Evolutionary conservation across 2,888 invertebrate genomes (phyloP).

Genomic region (Plemyria rubiginata): DNA sequence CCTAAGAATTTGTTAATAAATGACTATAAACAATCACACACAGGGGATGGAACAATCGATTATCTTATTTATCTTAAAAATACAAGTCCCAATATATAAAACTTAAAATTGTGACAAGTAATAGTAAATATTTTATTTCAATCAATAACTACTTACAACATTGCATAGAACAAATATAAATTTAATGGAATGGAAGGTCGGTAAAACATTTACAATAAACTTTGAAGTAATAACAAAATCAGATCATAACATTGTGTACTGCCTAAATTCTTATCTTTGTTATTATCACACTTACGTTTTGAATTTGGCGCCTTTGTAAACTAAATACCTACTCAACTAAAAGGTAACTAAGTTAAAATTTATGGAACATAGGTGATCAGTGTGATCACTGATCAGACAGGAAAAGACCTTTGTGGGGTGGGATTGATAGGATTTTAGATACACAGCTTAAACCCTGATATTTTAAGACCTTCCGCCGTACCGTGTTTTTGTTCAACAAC

Average conservation of each 20-base stretch:
- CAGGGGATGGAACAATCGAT: not conserved
- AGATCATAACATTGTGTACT: slow-evolving; percentile 68
- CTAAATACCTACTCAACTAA: slow-evolving; percentile 58
- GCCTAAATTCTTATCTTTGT: slow-evolving; percentile 57
- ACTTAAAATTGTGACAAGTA: slow-evolving; percentile 13
- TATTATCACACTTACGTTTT: slow-evolving; percentile 70
- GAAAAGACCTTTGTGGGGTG: slow-evolving; percentile 62
- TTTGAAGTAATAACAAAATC: slow-evolving; percentile 72
- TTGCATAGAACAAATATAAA: slow-evolving; percentile 34
- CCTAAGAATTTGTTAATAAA: not conserved
- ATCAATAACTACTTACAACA: slow-evolving; percentile 45
- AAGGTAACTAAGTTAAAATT: slow-evolving; percentile 66
- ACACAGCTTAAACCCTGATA: slow-evolving; percentile 1
- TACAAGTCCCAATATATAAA: slow-evolving; percentile 13
- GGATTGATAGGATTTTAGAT: slow-evolving; percentile 43
- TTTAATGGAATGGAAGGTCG: slow-evolving; percentile 68
- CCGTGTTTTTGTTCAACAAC: slow-evolving; percentile 47
- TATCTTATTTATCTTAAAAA: slow-evolving; percentile 4
- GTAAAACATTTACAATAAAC: slow-evolving; percentile 63
- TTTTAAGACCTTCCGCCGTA: not conserved
- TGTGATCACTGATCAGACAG: no score
- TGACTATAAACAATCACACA: not conserved
- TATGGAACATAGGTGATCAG: slow-evolving; percentile 62
- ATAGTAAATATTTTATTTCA: slow-evolving; percentile 47
- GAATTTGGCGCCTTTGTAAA: slow-evolving; percentile 73